A percentile compares a stretch with the other conserved stretches of the same genome.
Conservation (phyloP, 2,113 vertebrate genomes). For the Protomyctophum bolini region DNA sequence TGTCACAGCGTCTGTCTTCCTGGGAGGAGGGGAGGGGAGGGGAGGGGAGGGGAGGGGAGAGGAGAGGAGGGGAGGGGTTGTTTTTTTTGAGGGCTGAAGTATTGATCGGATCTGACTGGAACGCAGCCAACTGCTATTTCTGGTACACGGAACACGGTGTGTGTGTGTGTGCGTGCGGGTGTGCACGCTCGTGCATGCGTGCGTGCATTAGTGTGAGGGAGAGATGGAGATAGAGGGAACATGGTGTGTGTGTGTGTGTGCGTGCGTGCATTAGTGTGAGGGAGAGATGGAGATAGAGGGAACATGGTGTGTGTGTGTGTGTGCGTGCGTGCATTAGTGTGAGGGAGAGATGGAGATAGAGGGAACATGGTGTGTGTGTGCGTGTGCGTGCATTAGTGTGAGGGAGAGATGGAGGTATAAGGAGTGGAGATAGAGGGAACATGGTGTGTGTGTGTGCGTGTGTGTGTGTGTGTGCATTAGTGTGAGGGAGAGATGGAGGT, state of each 20-base stretch:
- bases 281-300: background rate
- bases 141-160: slow-evolving; percentile 36
- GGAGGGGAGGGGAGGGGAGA: slow-evolving; percentile 19
- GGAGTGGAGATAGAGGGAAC: too few relatives aligned
- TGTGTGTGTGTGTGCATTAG: too few relatives aligned
- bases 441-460: too few relatives aligned
- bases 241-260: too few relatives aligned
- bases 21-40: slow-evolving; percentile 46
- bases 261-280: background rate
- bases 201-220: too few relatives aligned
- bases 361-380: too few relatives aligned
- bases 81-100: slow-evolving; percentile 63
- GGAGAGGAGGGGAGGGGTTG: slow-evolving; percentile 13
- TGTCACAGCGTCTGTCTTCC: slow-evolving; percentile 55
- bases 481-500: too few relatives aligned
- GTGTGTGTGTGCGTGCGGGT: slow-evolving; percentile 12
- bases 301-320: slow-evolving; percentile 12
- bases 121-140: slow-evolving; percentile 59
- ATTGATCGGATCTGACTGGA: slow-evolving; percentile 69
- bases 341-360: too few relatives aligned
- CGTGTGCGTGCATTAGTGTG: too few relatives aligned
- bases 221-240: too few relatives aligned
- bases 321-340: background rate
- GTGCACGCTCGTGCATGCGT: too few relatives aligned
- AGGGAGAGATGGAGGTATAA: too few relatives aligned